phyloP scores from a whole-genome alignment of 2,113 vertebrate genomes.

The Crotalus tigris region DNA sequence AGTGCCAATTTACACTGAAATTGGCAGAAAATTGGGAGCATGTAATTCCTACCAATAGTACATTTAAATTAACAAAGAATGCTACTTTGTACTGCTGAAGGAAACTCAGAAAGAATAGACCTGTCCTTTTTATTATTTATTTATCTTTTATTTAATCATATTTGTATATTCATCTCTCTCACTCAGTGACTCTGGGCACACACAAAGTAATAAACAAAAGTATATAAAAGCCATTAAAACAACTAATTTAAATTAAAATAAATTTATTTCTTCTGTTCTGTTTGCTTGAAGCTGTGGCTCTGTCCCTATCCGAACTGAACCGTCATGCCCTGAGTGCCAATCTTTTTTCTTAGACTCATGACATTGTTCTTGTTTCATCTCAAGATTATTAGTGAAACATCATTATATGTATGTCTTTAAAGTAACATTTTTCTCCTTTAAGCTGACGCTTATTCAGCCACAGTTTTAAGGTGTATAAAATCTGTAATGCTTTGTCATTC shows the following conservation, averaged over 20 bases:
- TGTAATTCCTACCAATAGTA: constrained; percentile 20
- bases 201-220: not conserved
- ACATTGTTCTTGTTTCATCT: not conserved
- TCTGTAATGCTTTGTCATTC: not conserved
- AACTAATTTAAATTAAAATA: not conserved
- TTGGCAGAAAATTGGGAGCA: not conserved
- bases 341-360: not conserved
- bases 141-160: not conserved
- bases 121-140: not conserved
- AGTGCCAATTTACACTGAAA: constrained; percentile 28
- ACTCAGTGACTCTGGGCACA: not conserved
- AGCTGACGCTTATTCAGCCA: not conserved
- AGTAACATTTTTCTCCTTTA: not conserved
- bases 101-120: constrained; percentile 25
- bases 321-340: not conserved
- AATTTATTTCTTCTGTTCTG: constrained; percentile 40
- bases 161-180: not conserved
- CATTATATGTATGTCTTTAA: not conserved
- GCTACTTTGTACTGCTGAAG: constrained; percentile 26
- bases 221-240: not conserved
- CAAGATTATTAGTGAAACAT: not conserved
- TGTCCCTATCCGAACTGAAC: not conserved
- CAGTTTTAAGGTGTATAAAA: not conserved
- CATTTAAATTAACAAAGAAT: not conserved
- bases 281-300: constrained; percentile 42